Evolutionary conservation across 2,797 vertebrate genomes (phyloP).

Genomic region (Gila robusta): DNA sequence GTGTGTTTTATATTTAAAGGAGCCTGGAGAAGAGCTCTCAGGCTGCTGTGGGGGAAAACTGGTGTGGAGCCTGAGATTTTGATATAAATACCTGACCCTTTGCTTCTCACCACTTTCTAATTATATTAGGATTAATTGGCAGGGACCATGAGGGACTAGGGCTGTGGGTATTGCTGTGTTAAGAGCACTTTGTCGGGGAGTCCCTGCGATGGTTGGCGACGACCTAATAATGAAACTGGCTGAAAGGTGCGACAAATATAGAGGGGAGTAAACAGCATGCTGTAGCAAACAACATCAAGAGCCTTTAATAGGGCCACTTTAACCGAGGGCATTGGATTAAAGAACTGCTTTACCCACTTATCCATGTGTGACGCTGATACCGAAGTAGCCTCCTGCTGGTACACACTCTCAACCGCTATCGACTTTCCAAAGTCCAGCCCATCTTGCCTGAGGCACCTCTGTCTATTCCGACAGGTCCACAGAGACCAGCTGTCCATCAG

Average conservation of each 20-base stretch:
- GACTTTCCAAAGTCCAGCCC: constrained; percentile 59
- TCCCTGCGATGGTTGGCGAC: constrained; percentile 61
- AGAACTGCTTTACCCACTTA: constrained; percentile 42
- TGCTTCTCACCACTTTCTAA: constrained; percentile 73
- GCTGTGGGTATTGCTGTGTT: constrained; percentile 64
- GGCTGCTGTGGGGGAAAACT: constrained; percentile 33
- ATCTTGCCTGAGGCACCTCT: constrained; percentile 63
- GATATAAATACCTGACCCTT: constrained; percentile 73
- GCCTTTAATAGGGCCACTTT: constrained; percentile 59
- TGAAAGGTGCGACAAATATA: constrained; percentile 73
- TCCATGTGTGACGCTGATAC: constrained; percentile 45
- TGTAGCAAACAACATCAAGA: constrained; percentile 48
- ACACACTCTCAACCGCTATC: constrained; percentile 3
- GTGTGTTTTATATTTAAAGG: constrained; percentile 60
- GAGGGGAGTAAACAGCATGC: constrained; percentile 48
- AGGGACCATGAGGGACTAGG: constrained; percentile 71
- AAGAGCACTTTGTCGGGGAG: constrained; percentile 67
- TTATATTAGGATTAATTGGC: constrained; percentile 82
- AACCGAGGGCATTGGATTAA: constrained; percentile 41
- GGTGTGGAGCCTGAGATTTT: constrained; percentile 64
- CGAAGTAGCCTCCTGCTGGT: constrained; percentile 32
- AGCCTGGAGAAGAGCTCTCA: constrained; percentile 56
- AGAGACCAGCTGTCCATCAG: constrained; percentile 65
- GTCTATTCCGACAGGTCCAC: constrained; percentile 11
- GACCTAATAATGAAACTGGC: constrained; percentile 75